A percentile compares a stretch with the other conserved stretches of the same genome.
phyloP scores from a whole-genome alignment of 2,888 invertebrate genomes.

The Campoplex nolae region DNA sequence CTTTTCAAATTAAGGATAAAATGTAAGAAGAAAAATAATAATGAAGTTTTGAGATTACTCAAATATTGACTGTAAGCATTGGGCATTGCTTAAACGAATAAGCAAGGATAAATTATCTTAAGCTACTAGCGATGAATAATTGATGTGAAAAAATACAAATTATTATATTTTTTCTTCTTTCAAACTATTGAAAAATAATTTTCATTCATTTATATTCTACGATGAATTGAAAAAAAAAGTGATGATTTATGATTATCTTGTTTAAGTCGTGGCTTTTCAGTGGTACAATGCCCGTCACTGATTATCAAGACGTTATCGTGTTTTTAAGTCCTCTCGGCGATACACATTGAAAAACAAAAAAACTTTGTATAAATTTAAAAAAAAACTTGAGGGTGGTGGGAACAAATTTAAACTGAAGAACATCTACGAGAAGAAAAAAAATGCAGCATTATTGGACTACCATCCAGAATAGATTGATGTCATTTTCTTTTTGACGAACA shows the following conservation, averaged over 20 bases:
- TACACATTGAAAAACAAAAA: neutral
- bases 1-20: neutral
- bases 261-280: conserved; percentile 24
- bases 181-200: neutral
- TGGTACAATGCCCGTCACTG: conserved; percentile 12
- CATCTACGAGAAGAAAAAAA: neutral
- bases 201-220: neutral
- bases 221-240: neutral
- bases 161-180: neutral
- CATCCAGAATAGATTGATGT: neutral
- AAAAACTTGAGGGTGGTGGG: neutral
- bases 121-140: conserved; percentile 32
- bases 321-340: conserved; percentile 7
- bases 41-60: neutral
- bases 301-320: conserved; percentile 1
- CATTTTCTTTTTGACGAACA: neutral
- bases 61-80: conserved; percentile 7
- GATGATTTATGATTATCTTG: conserved; percentile 16
- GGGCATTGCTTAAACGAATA: conserved; percentile 5
- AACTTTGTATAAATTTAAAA: neutral
- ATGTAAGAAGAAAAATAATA: neutral
- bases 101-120: conserved; percentile 5
- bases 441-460: neutral
- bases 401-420: neutral
- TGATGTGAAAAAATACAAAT: conserved; percentile 13